Conservation (phyloP, 2,888 invertebrate genomes). For the Caenorhabditis sp. region DNA sequence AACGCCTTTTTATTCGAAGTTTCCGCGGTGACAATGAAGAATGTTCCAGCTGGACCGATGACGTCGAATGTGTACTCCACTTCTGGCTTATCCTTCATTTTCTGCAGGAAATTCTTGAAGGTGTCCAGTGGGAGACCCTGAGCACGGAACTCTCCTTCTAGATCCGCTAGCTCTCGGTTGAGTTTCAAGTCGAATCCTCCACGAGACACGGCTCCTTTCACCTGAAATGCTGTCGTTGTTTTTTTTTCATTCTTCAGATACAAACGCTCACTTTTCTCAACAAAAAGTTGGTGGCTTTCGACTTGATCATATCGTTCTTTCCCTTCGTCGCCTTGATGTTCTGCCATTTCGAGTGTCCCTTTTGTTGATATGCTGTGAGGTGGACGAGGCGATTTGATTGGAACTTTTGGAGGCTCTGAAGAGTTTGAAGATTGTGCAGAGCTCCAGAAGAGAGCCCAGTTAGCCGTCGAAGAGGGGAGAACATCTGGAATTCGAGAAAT, state of each 20-base stretch:
- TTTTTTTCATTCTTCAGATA: too few species aligned
- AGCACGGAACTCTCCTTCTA: slow-evolving; percentile 77
- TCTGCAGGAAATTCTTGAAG: slow-evolving; percentile 76
- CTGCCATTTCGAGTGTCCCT: slow-evolving; percentile 83
- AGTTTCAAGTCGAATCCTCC: slow-evolving; percentile 80
- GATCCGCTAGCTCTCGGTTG: slow-evolving; percentile 76
- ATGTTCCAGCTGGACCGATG: slow-evolving; percentile 79
- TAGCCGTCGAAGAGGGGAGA: slow-evolving; percentile 18
- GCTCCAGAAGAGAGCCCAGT: background rate
- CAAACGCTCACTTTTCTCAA: slow-evolving; percentile 67
- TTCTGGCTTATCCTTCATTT: slow-evolving; percentile 79
- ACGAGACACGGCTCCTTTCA: slow-evolving; percentile 67
- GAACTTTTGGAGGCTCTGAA: slow-evolving; percentile 19
- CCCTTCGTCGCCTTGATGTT: slow-evolving; percentile 81
- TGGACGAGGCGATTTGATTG: slow-evolving; percentile 10
- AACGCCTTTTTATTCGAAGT: slow-evolving; percentile 74
- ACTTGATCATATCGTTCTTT: slow-evolving; percentile 78
- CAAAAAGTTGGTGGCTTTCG: slow-evolving; percentile 74
- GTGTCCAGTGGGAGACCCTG: slow-evolving; percentile 79
- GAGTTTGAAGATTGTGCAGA: slow-evolving; percentile 2
- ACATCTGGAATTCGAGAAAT: slow-evolving; percentile 24
- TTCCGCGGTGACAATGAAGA: slow-evolving; percentile 78
- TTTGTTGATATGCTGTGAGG: slow-evolving; percentile 55
- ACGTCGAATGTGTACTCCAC: slow-evolving; percentile 75
- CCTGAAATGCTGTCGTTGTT: slow-evolving; percentile 56